Percentiles rank a stretch among this genome's conserved stretches.
phyloP scores from a whole-genome alignment of 2,888 invertebrate species.

The Spialia ferax region DNA sequence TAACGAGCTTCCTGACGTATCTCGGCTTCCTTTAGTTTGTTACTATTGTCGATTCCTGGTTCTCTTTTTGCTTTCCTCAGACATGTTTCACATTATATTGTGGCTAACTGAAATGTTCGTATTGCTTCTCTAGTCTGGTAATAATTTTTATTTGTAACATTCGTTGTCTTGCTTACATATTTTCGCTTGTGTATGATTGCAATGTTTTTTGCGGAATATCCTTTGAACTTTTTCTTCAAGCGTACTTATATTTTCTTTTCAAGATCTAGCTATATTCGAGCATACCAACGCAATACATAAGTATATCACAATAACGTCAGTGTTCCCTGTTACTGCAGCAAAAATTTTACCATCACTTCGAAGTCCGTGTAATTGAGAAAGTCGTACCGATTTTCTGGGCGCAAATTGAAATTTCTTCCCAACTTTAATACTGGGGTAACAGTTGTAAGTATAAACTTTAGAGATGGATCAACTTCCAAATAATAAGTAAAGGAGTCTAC shows the following conservation, averaged over 20 bases:
- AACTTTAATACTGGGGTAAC: conserved; percentile 27
- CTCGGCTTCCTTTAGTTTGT: conserved; percentile 15
- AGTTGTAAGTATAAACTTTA: conserved; percentile 29
- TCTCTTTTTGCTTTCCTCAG: not conserved
- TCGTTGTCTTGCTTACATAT: too few relatives aligned
- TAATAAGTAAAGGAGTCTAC: conserved; percentile 22
- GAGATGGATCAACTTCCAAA: conserved; percentile 31
- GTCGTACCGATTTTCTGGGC: conserved; percentile 21
- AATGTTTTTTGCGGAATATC: too few relatives aligned
- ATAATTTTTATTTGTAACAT: not conserved
- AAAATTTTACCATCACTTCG: conserved; percentile 13
- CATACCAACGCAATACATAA: too few relatives aligned
- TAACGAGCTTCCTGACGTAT: conserved; percentile 30
- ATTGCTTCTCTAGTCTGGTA: not conserved
- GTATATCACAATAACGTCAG: too few relatives aligned
- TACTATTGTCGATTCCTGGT: conserved; percentile 5
- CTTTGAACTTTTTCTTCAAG: too few relatives aligned
- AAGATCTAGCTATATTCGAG: too few relatives aligned
- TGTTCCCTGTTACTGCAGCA: not conserved
- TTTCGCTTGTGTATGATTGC: too few relatives aligned
- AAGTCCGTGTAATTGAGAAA: conserved; percentile 16
- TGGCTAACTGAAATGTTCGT: not conserved
- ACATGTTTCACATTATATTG: conserved; percentile 8
- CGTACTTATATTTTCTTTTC: too few relatives aligned
- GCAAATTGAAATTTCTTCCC: conserved; percentile 27